Conservation (phyloP, 1,140 invertebrate genomes). For the Homarus americanus region DNA sequence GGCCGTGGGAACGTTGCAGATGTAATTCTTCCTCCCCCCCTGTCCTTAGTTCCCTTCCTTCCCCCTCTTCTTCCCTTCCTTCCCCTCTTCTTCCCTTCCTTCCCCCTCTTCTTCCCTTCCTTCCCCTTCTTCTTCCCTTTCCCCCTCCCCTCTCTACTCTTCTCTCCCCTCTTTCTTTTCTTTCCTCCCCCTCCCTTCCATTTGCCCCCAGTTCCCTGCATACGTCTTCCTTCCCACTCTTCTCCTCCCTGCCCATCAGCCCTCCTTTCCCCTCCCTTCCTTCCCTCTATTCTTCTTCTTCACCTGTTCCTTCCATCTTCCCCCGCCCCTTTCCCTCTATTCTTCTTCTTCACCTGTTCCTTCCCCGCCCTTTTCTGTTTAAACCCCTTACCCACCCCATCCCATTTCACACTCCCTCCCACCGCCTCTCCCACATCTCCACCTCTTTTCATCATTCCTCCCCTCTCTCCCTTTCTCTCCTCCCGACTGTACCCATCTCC, state of each 20-base stretch:
- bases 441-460: no score
- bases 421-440: background rate
- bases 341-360: no score
- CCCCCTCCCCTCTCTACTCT: no score
- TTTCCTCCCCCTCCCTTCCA: background rate
- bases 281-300: no score
- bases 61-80: background rate
- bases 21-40: background rate
- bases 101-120: background rate
- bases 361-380: slow-evolving; percentile 6
- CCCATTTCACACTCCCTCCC: background rate
- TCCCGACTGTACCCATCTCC: background rate
- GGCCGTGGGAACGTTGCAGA: no score
- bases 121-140: background rate
- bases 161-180: background rate
- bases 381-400: slow-evolving; percentile 1
- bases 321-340: background rate
- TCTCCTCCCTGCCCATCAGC: no score
- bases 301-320: no score
- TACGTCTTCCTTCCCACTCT: background rate
- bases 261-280: no score
- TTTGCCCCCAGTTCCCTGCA: background rate
- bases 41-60: no score
- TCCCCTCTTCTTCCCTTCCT: background rate
- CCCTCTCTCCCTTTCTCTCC: no score